A percentile compares a stretch with the other conserved stretches of the same genome.
Evolutionary conservation across 2,888 invertebrate species (phyloP).

Genomic region (Amiota mariae): DNA sequence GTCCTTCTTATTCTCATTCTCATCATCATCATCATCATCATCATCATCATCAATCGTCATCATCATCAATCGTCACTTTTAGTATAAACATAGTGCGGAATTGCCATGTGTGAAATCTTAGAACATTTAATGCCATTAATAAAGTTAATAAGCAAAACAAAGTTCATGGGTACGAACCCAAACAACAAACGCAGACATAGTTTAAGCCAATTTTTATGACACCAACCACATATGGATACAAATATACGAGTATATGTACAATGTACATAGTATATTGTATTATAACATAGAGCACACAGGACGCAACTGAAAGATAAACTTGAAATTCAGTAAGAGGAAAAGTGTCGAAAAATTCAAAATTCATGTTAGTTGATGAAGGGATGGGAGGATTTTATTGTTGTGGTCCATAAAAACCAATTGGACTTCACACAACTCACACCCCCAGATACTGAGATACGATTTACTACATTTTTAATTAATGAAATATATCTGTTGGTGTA

Average conservation of each 20-base stretch:
- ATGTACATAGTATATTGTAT: too few species aligned
- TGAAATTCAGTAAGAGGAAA: neutral
- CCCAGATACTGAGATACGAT: neutral
- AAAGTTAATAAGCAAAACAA: neutral
- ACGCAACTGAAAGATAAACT: neutral
- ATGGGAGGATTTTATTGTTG: too few species aligned
- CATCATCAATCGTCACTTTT: too few species aligned
- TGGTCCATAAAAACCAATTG: too few species aligned
- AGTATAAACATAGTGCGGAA: too few species aligned
- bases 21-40: too few species aligned
- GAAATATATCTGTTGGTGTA: neutral
- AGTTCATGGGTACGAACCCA: neutral
- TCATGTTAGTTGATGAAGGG: too few species aligned
- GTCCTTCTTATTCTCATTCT: too few species aligned
- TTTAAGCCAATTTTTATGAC: conserved; percentile 13
- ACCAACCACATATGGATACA: neutral
- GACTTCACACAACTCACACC: neutral
- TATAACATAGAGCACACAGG: neutral
- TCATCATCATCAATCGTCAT: too few species aligned
- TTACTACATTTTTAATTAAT: conserved; percentile 1
- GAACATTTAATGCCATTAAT: conserved; percentile 1
- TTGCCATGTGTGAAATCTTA: too few species aligned
- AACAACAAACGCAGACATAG: neutral
- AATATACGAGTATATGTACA: too few species aligned
- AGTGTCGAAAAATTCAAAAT: neutral